Percentiles rank a stretch among this genome's conserved stretches.
Conservation (phyloP, 2,888 invertebrate species). For the Microchrysa polita region DNA sequence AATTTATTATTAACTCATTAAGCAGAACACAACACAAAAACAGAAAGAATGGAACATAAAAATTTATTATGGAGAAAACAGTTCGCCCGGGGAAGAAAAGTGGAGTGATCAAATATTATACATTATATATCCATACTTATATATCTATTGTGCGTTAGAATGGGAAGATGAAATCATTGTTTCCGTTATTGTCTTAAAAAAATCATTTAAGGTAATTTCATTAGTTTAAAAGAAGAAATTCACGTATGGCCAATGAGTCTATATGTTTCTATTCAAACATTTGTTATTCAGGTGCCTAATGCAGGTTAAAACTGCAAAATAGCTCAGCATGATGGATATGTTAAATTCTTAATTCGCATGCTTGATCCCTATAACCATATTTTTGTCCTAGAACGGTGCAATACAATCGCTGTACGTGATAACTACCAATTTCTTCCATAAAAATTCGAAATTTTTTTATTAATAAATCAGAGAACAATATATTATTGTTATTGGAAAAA, state of each 20-base stretch:
- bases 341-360: too few species aligned
- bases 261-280: too few species aligned
- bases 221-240: too few species aligned
- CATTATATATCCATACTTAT: too few species aligned
- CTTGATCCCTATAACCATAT: too few species aligned
- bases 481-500: constrained; percentile 4
- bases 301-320: too few species aligned
- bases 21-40: background rate
- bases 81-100: background rate
- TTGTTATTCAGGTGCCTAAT: too few species aligned
- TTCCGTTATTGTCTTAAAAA: constrained; percentile 4
- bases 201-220: background rate
- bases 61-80: background rate
- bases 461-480: background rate
- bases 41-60: background rate
- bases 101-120: constrained; percentile 17
- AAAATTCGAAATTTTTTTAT: background rate
- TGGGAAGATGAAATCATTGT: constrained; percentile 2
- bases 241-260: too few species aligned
- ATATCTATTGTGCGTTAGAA: constrained; percentile 21
- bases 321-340: too few species aligned
- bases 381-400: too few species aligned
- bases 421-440: too few species aligned
- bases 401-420: too few species aligned
- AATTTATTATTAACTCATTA: background rate